Base-by-base conservation (phyloP, 1,140 invertebrate species). In the Chironomus tepperi region DNA sequence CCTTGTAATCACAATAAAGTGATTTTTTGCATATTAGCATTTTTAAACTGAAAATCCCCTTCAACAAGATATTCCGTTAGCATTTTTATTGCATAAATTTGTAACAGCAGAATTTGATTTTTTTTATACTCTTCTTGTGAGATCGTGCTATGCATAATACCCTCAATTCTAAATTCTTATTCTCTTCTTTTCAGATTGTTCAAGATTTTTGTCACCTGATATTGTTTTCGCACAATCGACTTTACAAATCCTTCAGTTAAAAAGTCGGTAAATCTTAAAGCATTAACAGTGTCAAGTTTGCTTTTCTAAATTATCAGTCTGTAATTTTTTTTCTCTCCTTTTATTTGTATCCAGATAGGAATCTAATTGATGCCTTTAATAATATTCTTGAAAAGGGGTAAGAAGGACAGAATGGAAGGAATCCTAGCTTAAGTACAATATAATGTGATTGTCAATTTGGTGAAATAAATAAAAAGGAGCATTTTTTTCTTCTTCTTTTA, bases 11-110 rank as follows among this genome's bases (percentile, higher is more conserved):
- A 19, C 65, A 67, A 67, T 67, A 67, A 67, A 67, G 65, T 19
- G 65, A 67, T 67, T 67, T 67, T 67, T 67, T 67, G 65, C 65
- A 67, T 67, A 67, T 67, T 67, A 67, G 65, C 65, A 16, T n/a
- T n/a, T n/a, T n/a, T n/a, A n/a, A n/a, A n/a, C n/a, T n/a, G n/a
- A n/a, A n/a, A n/a, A n/a, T 67, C 65, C 65, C 65, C 65, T 67
- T 18, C 65, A 67, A 8, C 8, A 47, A 67, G 65, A 67, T 67
- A 16, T 67, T 67, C 18, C 18, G 15, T 67, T 16, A 2, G 18
- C 65, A 8, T 67, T 67, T 67, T 67, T 67, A 67, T 67, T 67
- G 65, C 65, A 67, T 67, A 12, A 67, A 67, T 67, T 67, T 67
- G 65, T 67, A 67, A 67, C 65, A n/a, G n/a, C 7, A n/a, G n/a